Percentiles rank a stretch among this genome's conserved stretches.
phyloP scores from a whole-genome alignment of 2,113 vertebrate genomes.

The Dunckerocampus dactyliophorus region DNA sequence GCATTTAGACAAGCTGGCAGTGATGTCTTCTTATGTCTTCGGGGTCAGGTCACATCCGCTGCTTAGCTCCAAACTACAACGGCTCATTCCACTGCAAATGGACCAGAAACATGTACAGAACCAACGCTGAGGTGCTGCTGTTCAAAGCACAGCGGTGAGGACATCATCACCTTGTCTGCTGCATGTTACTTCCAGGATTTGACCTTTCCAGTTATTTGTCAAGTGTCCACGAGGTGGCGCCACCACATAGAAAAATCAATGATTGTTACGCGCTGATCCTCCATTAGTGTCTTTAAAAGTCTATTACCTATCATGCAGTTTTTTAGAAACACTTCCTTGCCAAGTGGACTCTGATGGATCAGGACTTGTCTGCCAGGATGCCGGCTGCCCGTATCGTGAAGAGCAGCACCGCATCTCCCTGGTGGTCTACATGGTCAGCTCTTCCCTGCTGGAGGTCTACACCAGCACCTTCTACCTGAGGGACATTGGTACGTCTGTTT shows the following conservation, averaged over 20 bases:
- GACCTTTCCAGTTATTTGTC: too few species aligned
- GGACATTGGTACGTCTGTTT: slow-evolving; percentile 65
- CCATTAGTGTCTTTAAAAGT: background rate
- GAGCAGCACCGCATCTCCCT: slow-evolving; percentile 60
- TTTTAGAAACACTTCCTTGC: slow-evolving; percentile 46
- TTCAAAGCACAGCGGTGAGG: slow-evolving; percentile 59
- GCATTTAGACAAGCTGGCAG: background rate
- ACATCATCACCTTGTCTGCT: too few species aligned
- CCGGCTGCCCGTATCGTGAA: slow-evolving; percentile 56
- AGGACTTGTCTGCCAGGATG: slow-evolving; percentile 47
- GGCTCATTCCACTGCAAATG: slow-evolving; percentile 68
- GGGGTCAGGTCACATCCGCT: slow-evolving; percentile 59
- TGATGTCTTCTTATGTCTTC: background rate
- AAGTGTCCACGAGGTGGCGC: too few species aligned
- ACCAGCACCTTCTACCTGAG: slow-evolving; percentile 59
- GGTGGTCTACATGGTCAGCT: slow-evolving; percentile 50
- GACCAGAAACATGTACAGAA: slow-evolving; percentile 30
- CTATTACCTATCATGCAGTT: slow-evolving; percentile 34
- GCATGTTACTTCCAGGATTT: too few species aligned
- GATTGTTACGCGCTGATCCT: background rate
- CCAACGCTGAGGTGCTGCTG: slow-evolving; percentile 42
- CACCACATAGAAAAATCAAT: too few species aligned
- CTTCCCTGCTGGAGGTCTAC: slow-evolving; percentile 61
- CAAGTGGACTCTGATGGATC: slow-evolving; percentile 47
- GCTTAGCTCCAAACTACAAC: slow-evolving; percentile 62